A percentile compares a stretch with the other conserved stretches of the same genome.
These are phyloP conservation scores for Eupeodes latifasciatus DNA, from an alignment of 2,888 invertebrate species.

Conservation along the genomic window DNA sequence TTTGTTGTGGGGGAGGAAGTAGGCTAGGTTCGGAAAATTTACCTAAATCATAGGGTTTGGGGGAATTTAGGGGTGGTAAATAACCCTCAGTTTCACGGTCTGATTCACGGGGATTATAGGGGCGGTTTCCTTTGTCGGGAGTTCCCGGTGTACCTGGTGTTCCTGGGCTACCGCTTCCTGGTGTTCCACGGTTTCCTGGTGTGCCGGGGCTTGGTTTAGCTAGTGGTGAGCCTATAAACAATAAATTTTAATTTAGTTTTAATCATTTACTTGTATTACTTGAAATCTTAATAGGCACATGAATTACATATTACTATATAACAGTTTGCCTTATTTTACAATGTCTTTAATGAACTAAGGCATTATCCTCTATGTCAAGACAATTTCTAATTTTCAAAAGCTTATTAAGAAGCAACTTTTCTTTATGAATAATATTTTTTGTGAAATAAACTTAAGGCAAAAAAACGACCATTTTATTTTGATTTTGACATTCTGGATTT, in stretches of 20 bases:
- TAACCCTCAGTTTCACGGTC: slow-evolving; percentile 81
- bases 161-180: slow-evolving; percentile 81
- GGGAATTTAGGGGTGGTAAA: slow-evolving; percentile 79
- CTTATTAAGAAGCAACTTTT: no score
- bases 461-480: no score
- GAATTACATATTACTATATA: no score
- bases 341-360: no score
- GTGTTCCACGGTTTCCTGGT: slow-evolving; percentile 71
- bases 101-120: slow-evolving; percentile 80
- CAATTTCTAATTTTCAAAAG: no score
- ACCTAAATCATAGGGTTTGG: slow-evolving; percentile 69
- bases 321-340: no score
- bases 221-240: slow-evolving; percentile 84
- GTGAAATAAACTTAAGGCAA: no score
- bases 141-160: slow-evolving; percentile 75
- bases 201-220: slow-evolving; percentile 69
- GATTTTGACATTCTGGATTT: no score
- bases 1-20: slow-evolving; percentile 76
- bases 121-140: slow-evolving; percentile 72
- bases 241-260: neutral
- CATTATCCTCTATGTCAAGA: no score
- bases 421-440: no score
- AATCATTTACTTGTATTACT: no score
- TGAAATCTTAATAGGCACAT: no score
- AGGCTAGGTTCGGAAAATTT: slow-evolving; percentile 74